These are phyloP conservation scores for Corapipo altera DNA, from an alignment of 2,113 vertebrate species.

Conservation along the genomic window DNA sequence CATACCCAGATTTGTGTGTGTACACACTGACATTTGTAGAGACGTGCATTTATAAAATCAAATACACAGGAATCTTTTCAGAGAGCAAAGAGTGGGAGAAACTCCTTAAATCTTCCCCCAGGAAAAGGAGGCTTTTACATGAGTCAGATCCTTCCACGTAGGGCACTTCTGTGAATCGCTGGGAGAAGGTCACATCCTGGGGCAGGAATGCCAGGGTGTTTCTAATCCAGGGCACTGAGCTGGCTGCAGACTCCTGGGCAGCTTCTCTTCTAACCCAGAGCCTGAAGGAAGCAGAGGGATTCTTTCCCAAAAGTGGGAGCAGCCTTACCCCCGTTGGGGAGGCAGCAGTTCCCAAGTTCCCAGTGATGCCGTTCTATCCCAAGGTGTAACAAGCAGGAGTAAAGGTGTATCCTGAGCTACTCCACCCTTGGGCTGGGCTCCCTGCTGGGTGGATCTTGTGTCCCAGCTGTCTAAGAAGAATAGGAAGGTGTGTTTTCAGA, in stretches of 20 bases:
- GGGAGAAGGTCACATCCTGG: background rate
- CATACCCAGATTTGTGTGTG: fast-evolving
- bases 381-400: background rate
- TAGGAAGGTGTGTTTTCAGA: background rate
- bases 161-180: background rate
- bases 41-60: background rate
- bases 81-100: background rate
- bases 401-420: background rate
- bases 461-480: background rate
- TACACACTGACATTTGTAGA: background rate
- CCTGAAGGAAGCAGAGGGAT: background rate
- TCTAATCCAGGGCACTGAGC: background rate
- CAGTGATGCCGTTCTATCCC: background rate
- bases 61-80: background rate
- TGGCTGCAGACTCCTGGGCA: background rate
- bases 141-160: background rate
- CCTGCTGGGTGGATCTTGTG: background rate
- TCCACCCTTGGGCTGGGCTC: background rate
- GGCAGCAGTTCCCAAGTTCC: background rate
- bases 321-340: background rate
- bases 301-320: background rate
- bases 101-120: background rate
- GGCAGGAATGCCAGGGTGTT: background rate
- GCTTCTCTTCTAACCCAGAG: background rate
- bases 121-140: background rate